These are phyloP conservation scores for Resseliella maxima DNA, from an alignment of 2,888 invertebrate genomes.

Conservation along the genomic window DNA sequence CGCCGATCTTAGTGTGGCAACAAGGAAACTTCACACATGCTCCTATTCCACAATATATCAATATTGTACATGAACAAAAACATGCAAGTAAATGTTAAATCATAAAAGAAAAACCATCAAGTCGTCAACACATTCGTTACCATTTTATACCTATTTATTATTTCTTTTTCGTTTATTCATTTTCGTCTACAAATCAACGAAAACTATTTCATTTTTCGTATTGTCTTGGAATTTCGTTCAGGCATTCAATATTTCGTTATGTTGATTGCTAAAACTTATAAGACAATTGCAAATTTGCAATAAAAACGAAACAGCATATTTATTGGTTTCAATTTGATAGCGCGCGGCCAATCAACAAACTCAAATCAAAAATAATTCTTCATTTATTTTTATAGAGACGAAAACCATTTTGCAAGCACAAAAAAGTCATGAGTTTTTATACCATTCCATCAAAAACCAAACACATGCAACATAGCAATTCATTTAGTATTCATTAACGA, in stretches of 20 bases:
- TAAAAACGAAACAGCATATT: background rate
- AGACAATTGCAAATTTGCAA: background rate
- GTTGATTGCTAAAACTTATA: background rate
- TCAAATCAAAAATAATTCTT: background rate
- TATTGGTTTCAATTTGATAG: slow-evolving; percentile 40
- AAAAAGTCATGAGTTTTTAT: background rate
- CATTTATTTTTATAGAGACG: background rate
- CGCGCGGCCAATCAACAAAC: background rate
- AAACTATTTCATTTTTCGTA: background rate
- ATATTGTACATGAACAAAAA: background rate
- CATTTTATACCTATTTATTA: background rate
- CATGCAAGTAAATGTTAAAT: background rate
- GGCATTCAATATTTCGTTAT: background rate
- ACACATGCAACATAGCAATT: background rate
- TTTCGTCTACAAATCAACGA: background rate
- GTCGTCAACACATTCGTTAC: background rate
- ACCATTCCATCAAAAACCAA: background rate
- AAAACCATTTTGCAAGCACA: background rate
- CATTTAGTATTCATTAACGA: background rate
- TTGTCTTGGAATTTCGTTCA: background rate
- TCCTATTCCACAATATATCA: background rate
- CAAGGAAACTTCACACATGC: background rate
- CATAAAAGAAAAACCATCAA: background rate
- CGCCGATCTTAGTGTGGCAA: background rate
- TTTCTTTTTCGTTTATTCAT: background rate